These are phyloP conservation scores for Catharus ustulatus DNA, from an alignment of 2,797 vertebrate species.

Conservation along the genomic window DNA sequence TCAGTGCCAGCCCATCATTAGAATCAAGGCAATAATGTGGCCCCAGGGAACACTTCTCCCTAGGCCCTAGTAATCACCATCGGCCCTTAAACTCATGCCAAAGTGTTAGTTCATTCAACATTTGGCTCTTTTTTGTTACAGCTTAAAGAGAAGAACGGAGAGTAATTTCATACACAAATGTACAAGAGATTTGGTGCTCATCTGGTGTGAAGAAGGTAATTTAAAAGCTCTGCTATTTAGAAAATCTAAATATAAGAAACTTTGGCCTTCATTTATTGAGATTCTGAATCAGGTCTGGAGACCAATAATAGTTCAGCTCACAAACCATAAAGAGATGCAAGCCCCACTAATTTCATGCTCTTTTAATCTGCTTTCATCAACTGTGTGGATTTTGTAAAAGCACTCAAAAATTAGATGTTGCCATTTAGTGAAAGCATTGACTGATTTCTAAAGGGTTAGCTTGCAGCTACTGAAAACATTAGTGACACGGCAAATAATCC, in stretches of 20 bases:
- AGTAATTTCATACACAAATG: conserved; percentile 58
- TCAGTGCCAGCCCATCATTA: conserved; percentile 6
- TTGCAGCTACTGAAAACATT: conserved; percentile 46
- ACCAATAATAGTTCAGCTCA: conserved; percentile 46
- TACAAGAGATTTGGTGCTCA: conserved; percentile 52
- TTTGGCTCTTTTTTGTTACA: conserved; percentile 26
- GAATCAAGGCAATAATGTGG: conserved; percentile 17
- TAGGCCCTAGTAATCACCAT: neutral
- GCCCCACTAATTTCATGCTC: conserved; percentile 49
- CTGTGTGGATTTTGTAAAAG: conserved; percentile 43
- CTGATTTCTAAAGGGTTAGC: conserved; percentile 58
- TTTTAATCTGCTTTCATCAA: conserved; percentile 67
- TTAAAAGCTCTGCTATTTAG: conserved; percentile 53
- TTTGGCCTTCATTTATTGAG: conserved; percentile 23
- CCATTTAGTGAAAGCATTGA: conserved; percentile 57
- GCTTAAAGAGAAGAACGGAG: conserved; percentile 39
- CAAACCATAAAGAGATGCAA: conserved; percentile 48
- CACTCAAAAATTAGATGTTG: conserved; percentile 65
- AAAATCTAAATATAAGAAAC: conserved; percentile 49
- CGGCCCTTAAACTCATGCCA: conserved; percentile 20
- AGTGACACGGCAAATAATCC: conserved; percentile 4
- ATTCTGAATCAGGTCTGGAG: conserved; percentile 44
- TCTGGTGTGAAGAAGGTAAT: conserved; percentile 40
- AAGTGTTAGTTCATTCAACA: conserved; percentile 35
- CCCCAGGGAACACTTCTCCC: conserved; percentile 3